Conservation (phyloP, 2,888 invertebrate genomes). For the Cerceris rybyensis region DNA sequence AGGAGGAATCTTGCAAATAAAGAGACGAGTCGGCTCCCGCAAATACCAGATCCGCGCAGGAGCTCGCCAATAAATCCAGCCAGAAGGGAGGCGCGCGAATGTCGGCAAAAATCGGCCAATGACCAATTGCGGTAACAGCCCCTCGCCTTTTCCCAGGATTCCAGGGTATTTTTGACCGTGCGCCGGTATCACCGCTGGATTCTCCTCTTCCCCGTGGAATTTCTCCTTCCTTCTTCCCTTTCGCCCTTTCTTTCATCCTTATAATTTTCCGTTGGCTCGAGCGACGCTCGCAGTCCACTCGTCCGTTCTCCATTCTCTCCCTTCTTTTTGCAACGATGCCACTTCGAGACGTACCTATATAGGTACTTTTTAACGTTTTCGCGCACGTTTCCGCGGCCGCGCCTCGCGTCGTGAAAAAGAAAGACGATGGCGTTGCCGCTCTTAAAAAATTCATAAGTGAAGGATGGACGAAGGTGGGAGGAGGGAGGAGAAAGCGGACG, state of each 20-base stretch:
- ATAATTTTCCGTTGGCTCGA: too few species aligned
- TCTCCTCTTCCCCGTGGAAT: slow-evolving; percentile 61
- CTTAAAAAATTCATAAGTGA: background rate
- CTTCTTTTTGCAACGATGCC: background rate
- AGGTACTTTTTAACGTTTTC: too few species aligned
- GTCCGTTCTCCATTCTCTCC: slow-evolving; percentile 4
- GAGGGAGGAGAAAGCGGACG: background rate
- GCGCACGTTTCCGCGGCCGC: background rate
- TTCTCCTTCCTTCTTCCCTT: slow-evolving; percentile 38
- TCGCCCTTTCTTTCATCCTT: slow-evolving; percentile 28
- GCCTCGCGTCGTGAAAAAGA: background rate
- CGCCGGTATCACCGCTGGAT: slow-evolving; percentile 60
- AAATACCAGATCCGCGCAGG: slow-evolving; percentile 49
- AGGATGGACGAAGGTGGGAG: background rate
- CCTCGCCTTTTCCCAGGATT: slow-evolving; percentile 72
- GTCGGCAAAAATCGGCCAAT: slow-evolving; percentile 76
- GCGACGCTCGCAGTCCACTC: slow-evolving; percentile 18
- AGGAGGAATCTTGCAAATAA: slow-evolving; percentile 79
- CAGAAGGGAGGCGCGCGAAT: slow-evolving; percentile 77
- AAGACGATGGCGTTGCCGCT: background rate
- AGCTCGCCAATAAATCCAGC: slow-evolving; percentile 76
- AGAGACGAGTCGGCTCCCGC: slow-evolving; percentile 63
- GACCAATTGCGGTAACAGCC: slow-evolving; percentile 75
- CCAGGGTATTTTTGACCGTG: slow-evolving; percentile 69
- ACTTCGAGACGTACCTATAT: background rate